Evolutionary conservation across 2,797 vertebrate genomes (phyloP).

Genomic region (Lepilemur septentrionalis): DNA sequence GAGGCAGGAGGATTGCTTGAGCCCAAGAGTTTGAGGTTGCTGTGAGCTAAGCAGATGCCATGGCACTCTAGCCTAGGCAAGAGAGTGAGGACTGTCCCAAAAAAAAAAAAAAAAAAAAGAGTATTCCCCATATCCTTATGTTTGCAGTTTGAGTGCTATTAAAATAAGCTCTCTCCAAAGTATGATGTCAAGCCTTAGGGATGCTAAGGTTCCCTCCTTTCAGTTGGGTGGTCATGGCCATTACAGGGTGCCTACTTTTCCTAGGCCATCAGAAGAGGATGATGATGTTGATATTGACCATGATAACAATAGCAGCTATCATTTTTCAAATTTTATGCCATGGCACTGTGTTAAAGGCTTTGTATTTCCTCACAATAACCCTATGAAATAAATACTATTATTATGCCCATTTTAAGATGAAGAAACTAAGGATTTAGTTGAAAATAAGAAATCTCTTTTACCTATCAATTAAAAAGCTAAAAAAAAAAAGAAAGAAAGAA

Average conservation of each 20-base stretch:
- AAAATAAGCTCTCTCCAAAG: neutral
- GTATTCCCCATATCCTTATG: neutral
- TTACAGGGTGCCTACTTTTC: neutral
- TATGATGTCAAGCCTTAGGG: neutral
- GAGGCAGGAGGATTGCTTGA: too few relatives aligned
- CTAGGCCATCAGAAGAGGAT: neutral
- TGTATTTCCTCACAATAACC: too few relatives aligned
- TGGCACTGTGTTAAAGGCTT: neutral
- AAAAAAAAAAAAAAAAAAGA: too few relatives aligned
- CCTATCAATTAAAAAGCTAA: too few relatives aligned
- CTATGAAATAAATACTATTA: too few relatives aligned
- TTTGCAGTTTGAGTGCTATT: neutral
- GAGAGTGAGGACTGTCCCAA: too few relatives aligned
- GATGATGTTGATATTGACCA: neutral
- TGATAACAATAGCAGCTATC: neutral
- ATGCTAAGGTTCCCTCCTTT: neutral
- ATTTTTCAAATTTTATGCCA: constrained; percentile 18
- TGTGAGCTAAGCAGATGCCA: too few relatives aligned
- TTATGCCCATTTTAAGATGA: too few relatives aligned
- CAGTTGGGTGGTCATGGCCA: neutral
- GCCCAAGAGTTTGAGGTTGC: too few relatives aligned
- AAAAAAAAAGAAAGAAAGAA: too few relatives aligned
- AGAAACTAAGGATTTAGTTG: too few relatives aligned
- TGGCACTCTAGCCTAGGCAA: too few relatives aligned
- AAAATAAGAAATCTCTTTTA: neutral